A percentile compares a stretch with the other conserved stretches of the same genome.
Conservation (phyloP, 2,888 invertebrate genomes). For the Alloscopus bannaensis region DNA sequence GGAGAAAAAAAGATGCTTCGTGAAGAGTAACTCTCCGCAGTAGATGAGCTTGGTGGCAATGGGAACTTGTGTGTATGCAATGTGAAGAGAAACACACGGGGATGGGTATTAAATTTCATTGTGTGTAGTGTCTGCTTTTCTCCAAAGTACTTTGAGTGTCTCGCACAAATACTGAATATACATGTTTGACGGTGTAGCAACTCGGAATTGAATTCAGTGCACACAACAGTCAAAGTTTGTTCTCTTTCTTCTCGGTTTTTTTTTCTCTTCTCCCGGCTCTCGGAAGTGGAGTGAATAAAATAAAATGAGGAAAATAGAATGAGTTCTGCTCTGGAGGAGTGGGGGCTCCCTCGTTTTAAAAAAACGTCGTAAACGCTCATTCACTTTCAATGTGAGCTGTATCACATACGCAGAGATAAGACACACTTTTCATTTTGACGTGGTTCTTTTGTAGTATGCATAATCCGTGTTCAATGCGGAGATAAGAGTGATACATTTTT, state of each 20-base stretch:
- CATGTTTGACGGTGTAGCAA: conserved; percentile 3
- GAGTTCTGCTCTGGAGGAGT: too few relatives aligned
- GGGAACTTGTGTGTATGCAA: too few relatives aligned
- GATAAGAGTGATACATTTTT: too few relatives aligned
- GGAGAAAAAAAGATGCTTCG: conserved; percentile 1
- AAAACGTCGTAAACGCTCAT: too few relatives aligned
- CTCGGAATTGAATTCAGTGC: background rate
- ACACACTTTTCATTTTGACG: too few relatives aligned
- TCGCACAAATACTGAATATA: conserved; percentile 5
- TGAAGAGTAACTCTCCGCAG: background rate
- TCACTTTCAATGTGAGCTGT: too few relatives aligned
- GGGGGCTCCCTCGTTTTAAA: too few relatives aligned
- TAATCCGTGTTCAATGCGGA: too few relatives aligned
- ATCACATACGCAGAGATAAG: too few relatives aligned
- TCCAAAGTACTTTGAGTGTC: background rate
- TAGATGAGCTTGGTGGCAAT: too few relatives aligned
- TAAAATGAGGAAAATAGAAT: too few relatives aligned
- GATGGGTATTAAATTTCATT: conserved; percentile 39
- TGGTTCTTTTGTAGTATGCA: too few relatives aligned
- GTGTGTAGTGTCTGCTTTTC: conserved; percentile 22
- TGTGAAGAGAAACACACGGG: background rate
- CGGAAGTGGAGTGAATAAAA: conserved; percentile 3
- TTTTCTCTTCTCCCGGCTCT: conserved; percentile 11
- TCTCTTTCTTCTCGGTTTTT: background rate
- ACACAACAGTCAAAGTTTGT: background rate